Conservation (phyloP, 2,888 invertebrate genomes). For the Archips xylosteana region DNA sequence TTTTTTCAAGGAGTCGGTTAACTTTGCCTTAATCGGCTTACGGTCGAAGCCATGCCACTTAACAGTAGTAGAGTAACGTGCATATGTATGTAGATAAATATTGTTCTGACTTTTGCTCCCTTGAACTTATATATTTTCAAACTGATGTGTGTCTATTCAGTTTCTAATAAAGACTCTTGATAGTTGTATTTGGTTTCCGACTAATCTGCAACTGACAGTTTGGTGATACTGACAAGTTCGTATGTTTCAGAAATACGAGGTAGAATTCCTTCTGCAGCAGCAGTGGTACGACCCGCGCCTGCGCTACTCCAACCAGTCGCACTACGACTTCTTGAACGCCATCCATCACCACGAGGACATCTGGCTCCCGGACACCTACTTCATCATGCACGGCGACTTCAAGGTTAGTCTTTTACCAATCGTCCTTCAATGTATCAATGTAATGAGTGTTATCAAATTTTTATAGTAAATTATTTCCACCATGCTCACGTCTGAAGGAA, state of each 20-base stretch:
- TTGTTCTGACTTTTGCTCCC: slow-evolving; percentile 3
- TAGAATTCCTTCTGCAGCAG: slow-evolving; percentile 96
- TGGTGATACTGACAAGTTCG: slow-evolving; percentile 13
- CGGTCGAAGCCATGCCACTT: slow-evolving; percentile 25
- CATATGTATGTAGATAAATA: neutral
- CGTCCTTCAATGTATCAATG: slow-evolving; percentile 13
- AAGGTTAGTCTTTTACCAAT: slow-evolving; percentile 79
- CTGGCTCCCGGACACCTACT: slow-evolving; percentile 97
- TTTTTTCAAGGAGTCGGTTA: slow-evolving; percentile 5
- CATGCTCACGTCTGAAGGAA: slow-evolving; percentile 74
- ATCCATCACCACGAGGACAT: slow-evolving; percentile 96
- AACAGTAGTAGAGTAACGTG: slow-evolving; percentile 9
- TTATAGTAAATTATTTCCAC: slow-evolving; percentile 64
- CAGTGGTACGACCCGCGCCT: slow-evolving; percentile 97
- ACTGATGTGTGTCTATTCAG: neutral
- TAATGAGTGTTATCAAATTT: slow-evolving; percentile 35
- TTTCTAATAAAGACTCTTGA: neutral
- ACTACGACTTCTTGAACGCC: slow-evolving; percentile 95
- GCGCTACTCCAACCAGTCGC: slow-evolving; percentile 94
- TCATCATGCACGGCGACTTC: slow-evolving; percentile 98
- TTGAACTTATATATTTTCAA: neutral
- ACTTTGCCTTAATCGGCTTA: slow-evolving; percentile 17
- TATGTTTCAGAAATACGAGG: slow-evolving; percentile 95
- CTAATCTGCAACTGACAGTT: neutral
- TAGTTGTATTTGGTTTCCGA: neutral